Evolutionary conservation across 2,888 invertebrate species (phyloP), one percentile per base, ranked within the genome.

Genomic region (Spodoptera exigua): DNA sequence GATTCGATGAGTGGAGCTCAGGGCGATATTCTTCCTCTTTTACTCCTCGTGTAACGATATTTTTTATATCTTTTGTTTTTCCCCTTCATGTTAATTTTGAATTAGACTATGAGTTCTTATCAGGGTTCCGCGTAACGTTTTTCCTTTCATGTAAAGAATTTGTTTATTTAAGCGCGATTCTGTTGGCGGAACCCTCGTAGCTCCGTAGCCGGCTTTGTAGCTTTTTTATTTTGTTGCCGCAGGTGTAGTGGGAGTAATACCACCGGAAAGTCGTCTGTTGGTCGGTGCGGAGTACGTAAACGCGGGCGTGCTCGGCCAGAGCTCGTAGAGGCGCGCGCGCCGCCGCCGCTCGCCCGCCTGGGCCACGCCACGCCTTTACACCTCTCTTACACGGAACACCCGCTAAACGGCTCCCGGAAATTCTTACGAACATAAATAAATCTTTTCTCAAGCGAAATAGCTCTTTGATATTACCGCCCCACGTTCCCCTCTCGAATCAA

Each of bases 231-330:
- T 94, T 95, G 89, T 94, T 93, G 91, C 91, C 89, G 89, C 94
- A 95, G 95, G 95, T 95, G 90, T 95, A 91, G 95, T 95, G 94
- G 95, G 95, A 92, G 95, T 95, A 82, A 89, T 95, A 90, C 89
- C 92, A 82, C 94, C 95, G 91, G 95, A 96, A 92, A 95, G 95
- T 91, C 95, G 95, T 85, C 95, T 92, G 85, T 90, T 95, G 93
- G 95, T 95, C 87, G 95, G 95, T 88, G 95, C 95, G 86, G 95
- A 95, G 94, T 95, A 94, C 89, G 90, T 95, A 90, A 93, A 87
- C 88, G 87, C 90, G 85, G 89, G 90, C 83, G 88, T 88, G 88
- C 90, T 95, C 88, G 94, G 95, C 74, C 95, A 94, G 85, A 89
- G 93, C 84, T 90, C 95, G 83, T 93, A 90, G 84, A 90, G 84